Conservation (phyloP, 2,113 vertebrate genomes). For the Carlito syrichta region DNA sequence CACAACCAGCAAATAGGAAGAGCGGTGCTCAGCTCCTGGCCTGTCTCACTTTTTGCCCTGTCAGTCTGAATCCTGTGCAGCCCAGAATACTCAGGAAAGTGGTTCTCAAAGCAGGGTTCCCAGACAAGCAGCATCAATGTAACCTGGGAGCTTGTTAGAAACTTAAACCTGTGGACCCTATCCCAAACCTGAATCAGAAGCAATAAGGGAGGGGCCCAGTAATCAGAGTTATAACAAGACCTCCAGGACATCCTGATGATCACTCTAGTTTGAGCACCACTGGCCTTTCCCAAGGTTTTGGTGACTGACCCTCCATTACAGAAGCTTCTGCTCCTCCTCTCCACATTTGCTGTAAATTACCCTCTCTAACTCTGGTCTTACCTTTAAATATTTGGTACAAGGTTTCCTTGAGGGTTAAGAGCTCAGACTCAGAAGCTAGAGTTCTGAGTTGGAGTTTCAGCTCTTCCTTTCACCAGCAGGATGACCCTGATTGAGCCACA, state of each 20-base stretch:
- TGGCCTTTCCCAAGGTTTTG: neutral
- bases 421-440: neutral
- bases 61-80: neutral
- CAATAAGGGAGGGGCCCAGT: rapidly evolving
- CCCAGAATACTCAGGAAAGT: rapidly evolving
- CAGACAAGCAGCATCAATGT: neutral
- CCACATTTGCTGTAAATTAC: neutral
- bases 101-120: no score
- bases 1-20: neutral
- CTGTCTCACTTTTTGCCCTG: rapidly evolving
- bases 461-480: neutral
- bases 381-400: no score
- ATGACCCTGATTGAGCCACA: neutral
- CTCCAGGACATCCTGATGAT: no score
- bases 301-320: neutral
- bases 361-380: neutral
- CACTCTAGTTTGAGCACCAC: neutral
- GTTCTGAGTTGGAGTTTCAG: neutral
- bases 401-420: neutral
- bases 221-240: rapidly evolving
- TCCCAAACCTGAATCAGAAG: neutral
- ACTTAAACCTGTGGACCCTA: neutral
- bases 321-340: no score
- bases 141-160: neutral
- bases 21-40: rapidly evolving